phyloP scores from a whole-genome alignment of 2,888 invertebrate species.

The Biston stratarius region DNA sequence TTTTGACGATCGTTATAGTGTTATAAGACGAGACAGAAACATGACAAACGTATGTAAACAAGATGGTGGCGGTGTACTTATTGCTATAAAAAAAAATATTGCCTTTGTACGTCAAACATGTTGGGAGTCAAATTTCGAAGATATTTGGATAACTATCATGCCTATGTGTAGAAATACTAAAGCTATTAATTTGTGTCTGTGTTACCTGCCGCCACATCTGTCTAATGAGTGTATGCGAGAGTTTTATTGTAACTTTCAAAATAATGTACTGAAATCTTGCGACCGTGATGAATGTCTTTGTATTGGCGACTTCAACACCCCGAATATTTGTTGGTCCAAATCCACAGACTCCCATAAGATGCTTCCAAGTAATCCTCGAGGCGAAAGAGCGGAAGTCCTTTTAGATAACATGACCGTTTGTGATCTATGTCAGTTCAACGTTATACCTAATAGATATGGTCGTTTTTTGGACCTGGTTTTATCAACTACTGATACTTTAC shows the following conservation, averaged over 20 bases:
- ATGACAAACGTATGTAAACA: conserved; percentile 2
- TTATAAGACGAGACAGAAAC: conserved; percentile 30
- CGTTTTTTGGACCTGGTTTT: background rate
- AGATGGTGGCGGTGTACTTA: conserved; percentile 36
- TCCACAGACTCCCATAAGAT: background rate
- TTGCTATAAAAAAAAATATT: conserved; percentile 33
- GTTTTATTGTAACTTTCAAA: conserved; percentile 18
- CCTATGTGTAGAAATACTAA: background rate
- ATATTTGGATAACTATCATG: conserved; percentile 35
- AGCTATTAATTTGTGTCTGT: conserved; percentile 30
- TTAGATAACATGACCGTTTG: background rate
- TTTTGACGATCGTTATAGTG: conserved; percentile 28
- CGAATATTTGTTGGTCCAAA: background rate
- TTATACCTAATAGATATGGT: background rate
- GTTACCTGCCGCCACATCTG: conserved; percentile 37
- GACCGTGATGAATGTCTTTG: background rate
- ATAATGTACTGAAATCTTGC: background rate
- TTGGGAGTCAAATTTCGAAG: conserved; percentile 38
- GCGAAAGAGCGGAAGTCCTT: background rate
- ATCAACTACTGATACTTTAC: background rate
- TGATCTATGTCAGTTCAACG: background rate
- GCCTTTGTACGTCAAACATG: conserved; percentile 27
- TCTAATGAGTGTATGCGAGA: background rate
- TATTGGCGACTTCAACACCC: background rate
- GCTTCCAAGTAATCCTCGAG: background rate